Conservation (phyloP, 1,140 invertebrate genomes). For the Orchesella cincta region DNA sequence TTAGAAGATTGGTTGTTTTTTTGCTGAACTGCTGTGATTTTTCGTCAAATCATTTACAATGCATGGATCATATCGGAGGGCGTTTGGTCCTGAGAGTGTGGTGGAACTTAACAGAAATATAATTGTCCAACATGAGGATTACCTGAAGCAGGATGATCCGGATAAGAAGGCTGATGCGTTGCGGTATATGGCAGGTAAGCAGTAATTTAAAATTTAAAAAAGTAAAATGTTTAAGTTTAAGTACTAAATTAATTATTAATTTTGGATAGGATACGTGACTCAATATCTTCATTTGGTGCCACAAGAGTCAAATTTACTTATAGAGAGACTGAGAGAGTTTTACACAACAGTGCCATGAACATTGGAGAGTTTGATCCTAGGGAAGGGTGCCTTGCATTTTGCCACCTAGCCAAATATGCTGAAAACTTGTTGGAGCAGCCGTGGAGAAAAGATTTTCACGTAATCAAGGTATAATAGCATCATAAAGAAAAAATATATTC, state of each 20-base stretch:
- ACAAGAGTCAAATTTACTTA: conserved; percentile 77
- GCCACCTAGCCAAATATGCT: conserved; percentile 79
- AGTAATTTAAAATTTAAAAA: background rate
- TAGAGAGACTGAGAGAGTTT: conserved; percentile 70
- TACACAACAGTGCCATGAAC: conserved; percentile 69
- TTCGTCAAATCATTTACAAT: too few relatives aligned
- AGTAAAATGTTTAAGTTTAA: background rate
- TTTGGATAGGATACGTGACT: conserved; percentile 69
- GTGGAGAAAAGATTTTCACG: conserved; percentile 82
- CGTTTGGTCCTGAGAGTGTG: conserved; percentile 35
- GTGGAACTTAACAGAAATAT: conserved; percentile 35
- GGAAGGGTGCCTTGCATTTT: conserved; percentile 76
- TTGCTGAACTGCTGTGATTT: too few relatives aligned
- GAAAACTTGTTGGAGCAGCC: conserved; percentile 80
- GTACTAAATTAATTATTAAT: background rate
- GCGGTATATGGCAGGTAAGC: conserved; percentile 37
- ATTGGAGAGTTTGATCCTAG: conserved; percentile 75
- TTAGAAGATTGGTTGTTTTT: too few relatives aligned
- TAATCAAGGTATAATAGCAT: conserved; percentile 65
- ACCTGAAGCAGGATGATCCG: conserved; percentile 39
- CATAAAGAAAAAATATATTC: background rate
- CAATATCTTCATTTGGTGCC: conserved; percentile 75
- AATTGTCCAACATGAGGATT: conserved; percentile 39
- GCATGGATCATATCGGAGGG: conserved; percentile 21
- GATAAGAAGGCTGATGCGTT: conserved; percentile 43